These are phyloP conservation scores for Drosophila novamexicana DNA, from an alignment of 1,140 invertebrate species.

Conservation along the genomic window DNA sequence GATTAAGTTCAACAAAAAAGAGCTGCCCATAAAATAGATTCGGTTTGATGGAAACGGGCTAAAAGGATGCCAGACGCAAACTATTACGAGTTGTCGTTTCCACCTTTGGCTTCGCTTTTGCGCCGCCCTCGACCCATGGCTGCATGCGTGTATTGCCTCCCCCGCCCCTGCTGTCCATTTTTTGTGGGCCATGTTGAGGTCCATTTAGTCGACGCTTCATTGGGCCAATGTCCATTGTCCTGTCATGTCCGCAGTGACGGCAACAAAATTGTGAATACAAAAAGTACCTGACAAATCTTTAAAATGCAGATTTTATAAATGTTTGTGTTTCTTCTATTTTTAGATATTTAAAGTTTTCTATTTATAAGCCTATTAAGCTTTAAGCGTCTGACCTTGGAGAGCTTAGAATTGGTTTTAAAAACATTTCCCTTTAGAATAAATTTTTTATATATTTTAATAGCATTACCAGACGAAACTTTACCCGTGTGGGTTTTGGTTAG, in stretches of 20 bases:
- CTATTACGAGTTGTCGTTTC: constrained; percentile 55
- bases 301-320: too few relatives aligned
- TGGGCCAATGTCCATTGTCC: constrained; percentile 49
- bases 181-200: constrained; percentile 49
- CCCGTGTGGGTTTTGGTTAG: too few relatives aligned
- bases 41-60: constrained; percentile 12
- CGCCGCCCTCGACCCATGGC: constrained; percentile 1
- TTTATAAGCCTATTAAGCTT: too few relatives aligned
- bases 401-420: too few relatives aligned
- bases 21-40: constrained; percentile 13
- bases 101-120: constrained; percentile 36
- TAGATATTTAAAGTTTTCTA: too few relatives aligned
- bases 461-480: too few relatives aligned
- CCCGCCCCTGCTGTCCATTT: constrained; percentile 4
- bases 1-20: constrained; percentile 40
- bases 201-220: constrained; percentile 72
- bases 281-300: too few relatives aligned
- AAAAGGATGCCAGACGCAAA: constrained; percentile 31
- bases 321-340: too few relatives aligned
- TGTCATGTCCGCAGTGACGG: constrained; percentile 15
- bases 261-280: too few relatives aligned
- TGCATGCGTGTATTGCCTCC: constrained; percentile 10
- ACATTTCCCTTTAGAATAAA: too few relatives aligned
- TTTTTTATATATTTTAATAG: too few relatives aligned
- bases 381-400: too few relatives aligned